A percentile compares a stretch with the other conserved stretches of the same genome.
These are phyloP conservation scores for Meda fulgida DNA, from an alignment of 2,797 vertebrate species.

Conservation along the genomic window DNA sequence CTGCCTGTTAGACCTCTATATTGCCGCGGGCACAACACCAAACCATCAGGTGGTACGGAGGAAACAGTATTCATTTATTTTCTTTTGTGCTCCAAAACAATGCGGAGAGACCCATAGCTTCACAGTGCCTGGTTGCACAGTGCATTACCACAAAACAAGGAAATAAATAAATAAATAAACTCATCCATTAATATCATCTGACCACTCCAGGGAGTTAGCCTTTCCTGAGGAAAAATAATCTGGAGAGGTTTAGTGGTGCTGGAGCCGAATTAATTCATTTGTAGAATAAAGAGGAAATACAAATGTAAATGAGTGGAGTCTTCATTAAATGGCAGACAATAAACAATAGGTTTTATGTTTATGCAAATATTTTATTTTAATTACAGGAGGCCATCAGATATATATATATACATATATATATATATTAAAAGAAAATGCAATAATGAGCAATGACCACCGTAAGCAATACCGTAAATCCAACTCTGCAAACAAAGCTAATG, in stretches of 20 bases:
- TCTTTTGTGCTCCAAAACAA: constrained; percentile 52
- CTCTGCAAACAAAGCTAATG: constrained; percentile 18
- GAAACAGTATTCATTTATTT: constrained; percentile 48
- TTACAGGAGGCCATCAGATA: constrained; percentile 58
- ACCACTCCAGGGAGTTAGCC: constrained; percentile 26
- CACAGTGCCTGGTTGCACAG: constrained; percentile 12
- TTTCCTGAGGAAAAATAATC: constrained; percentile 21
- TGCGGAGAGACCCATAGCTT: constrained; percentile 28
- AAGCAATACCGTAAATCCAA: constrained; percentile 24
- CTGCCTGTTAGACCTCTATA: constrained; percentile 19
- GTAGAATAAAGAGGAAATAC: constrained; percentile 15
- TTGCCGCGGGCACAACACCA: constrained; percentile 15
- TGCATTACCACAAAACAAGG: background rate
- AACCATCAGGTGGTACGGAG: constrained; percentile 40
- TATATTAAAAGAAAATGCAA: background rate
- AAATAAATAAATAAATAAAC: background rate
- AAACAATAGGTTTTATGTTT: constrained; percentile 48
- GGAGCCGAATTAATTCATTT: constrained; percentile 25
- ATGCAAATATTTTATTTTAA: constrained; percentile 59
- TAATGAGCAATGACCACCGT: constrained; percentile 52
- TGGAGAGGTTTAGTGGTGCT: background rate
- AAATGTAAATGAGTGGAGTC: constrained; percentile 24
- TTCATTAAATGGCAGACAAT: constrained; percentile 40
- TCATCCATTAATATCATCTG: constrained; percentile 21
- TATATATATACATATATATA: background rate